phyloP scores from a whole-genome alignment of 2,888 invertebrate species.

The Nemapogon koenigi region DNA sequence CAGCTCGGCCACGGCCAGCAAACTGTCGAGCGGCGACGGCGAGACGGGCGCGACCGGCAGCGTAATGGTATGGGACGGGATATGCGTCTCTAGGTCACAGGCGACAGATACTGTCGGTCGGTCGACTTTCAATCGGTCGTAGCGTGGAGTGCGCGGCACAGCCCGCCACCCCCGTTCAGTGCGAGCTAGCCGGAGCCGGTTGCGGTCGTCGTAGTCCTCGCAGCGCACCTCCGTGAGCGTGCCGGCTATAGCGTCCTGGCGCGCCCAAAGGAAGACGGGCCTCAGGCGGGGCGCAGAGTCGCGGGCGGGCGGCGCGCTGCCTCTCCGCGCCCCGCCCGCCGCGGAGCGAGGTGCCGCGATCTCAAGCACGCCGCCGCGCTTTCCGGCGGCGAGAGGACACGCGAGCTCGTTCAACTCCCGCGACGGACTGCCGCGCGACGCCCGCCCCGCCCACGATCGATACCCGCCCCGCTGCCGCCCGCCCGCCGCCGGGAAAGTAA shows the following conservation, averaged over 20 bases:
- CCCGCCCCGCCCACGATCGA: constrained; percentile 17
- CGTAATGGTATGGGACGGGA: constrained; percentile 67
- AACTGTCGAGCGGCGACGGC: constrained; percentile 46
- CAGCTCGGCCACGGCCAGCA: constrained; percentile 69
- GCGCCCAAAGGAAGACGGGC: constrained; percentile 86
- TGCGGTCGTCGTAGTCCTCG: constrained; percentile 87
- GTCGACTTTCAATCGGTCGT: constrained; percentile 54
- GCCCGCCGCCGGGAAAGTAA: constrained; percentile 35
- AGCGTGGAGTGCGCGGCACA: constrained; percentile 77
- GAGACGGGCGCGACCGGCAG: constrained; percentile 37
- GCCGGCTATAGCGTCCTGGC: constrained; percentile 79
- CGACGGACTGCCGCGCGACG: constrained; percentile 28
- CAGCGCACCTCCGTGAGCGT: constrained; percentile 84
- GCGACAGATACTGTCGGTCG: constrained; percentile 13
- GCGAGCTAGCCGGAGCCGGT: constrained; percentile 83
- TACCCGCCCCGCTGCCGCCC: constrained; percentile 23
- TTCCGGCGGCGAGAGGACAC: constrained; percentile 36
- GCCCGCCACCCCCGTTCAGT: constrained; percentile 72
- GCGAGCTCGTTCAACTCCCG: constrained; percentile 5
- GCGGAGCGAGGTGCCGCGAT: constrained; percentile 16
- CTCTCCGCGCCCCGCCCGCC: constrained; percentile 29
- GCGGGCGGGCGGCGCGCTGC: constrained; percentile 45
- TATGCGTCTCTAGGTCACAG: constrained; percentile 1
- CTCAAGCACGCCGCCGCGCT: constrained; percentile 23
- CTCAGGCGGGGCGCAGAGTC: constrained; percentile 70